These are phyloP conservation scores for Theretra japonica DNA, from an alignment of 2,888 invertebrate species.

Conservation along the genomic window DNA sequence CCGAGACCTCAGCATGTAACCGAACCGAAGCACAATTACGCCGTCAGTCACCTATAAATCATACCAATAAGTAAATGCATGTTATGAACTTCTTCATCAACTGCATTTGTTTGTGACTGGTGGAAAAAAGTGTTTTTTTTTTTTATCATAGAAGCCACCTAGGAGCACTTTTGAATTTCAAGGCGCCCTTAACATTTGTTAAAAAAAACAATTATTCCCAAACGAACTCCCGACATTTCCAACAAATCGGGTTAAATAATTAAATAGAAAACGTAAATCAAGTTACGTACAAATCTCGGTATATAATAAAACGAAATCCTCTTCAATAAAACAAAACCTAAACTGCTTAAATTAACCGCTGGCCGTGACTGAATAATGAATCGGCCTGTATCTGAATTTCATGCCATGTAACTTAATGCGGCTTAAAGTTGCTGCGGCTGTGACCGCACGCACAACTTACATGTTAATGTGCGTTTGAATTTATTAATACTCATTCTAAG, in stretches of 20 bases:
- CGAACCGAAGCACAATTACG: too few species aligned
- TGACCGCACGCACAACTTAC: constrained; percentile 42
- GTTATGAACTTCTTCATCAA: too few species aligned
- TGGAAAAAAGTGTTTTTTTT: too few species aligned
- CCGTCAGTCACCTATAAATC: too few species aligned
- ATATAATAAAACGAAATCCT: neutral
- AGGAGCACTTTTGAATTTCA: too few species aligned
- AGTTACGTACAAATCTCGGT: neutral
- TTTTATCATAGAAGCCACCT: too few species aligned
- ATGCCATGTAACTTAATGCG: constrained; percentile 37
- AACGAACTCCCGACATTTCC: too few species aligned
- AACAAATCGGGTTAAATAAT: neutral
- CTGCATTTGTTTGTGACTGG: too few species aligned
- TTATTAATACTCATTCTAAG: constrained; percentile 13
- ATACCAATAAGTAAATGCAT: too few species aligned
- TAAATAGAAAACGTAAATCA: neutral
- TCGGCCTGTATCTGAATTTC: constrained; percentile 49
- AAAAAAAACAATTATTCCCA: too few species aligned
- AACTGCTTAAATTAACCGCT: constrained; percentile 26
- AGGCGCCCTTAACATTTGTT: too few species aligned
- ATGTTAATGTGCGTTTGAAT: constrained; percentile 32
- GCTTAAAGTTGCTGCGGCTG: constrained; percentile 36
- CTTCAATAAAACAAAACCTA: constrained; percentile 21
- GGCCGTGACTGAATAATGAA: constrained; percentile 27
- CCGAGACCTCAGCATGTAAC: too few species aligned